A percentile compares a stretch with the other conserved stretches of the same genome.
phyloP scores from a whole-genome alignment of 2,797 vertebrate genomes.

The Garrulus glandarius region DNA sequence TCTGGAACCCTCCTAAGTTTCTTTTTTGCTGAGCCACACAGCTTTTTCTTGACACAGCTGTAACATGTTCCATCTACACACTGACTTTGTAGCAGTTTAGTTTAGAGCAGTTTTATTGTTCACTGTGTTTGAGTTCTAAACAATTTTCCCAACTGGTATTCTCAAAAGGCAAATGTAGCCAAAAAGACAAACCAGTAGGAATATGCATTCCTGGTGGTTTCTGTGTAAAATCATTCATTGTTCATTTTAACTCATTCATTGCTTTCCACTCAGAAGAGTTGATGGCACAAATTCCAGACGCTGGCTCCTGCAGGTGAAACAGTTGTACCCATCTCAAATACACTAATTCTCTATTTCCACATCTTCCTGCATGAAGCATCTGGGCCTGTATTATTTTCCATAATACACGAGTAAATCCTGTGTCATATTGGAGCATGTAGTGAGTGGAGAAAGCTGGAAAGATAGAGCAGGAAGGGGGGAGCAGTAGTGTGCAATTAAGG shows the following conservation, averaged over 20 bases:
- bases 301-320: neutral
- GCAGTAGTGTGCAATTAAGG: neutral
- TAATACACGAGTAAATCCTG: neutral
- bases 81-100: neutral
- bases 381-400: neutral
- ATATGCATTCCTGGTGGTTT: slow-evolving; percentile 52
- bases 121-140: slow-evolving; percentile 12
- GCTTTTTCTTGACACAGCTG: neutral
- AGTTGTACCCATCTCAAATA: neutral
- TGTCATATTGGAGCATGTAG: neutral
- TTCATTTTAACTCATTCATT: slow-evolving; percentile 51
- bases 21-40: neutral
- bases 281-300: neutral
- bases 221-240: slow-evolving; percentile 49
- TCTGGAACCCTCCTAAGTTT: neutral
- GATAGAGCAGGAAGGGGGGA: neutral
- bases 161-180: slow-evolving; percentile 43
- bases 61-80: neutral
- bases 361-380: neutral
- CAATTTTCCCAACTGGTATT: slow-evolving; percentile 44
- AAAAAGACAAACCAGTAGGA: slow-evolving; percentile 48
- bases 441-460: neutral
- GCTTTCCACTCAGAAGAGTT: neutral
- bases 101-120: slow-evolving; percentile 39
- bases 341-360: neutral